These are phyloP conservation scores for Papilio polytes DNA, from an alignment of 1,140 invertebrate species.

Conservation along the genomic window DNA sequence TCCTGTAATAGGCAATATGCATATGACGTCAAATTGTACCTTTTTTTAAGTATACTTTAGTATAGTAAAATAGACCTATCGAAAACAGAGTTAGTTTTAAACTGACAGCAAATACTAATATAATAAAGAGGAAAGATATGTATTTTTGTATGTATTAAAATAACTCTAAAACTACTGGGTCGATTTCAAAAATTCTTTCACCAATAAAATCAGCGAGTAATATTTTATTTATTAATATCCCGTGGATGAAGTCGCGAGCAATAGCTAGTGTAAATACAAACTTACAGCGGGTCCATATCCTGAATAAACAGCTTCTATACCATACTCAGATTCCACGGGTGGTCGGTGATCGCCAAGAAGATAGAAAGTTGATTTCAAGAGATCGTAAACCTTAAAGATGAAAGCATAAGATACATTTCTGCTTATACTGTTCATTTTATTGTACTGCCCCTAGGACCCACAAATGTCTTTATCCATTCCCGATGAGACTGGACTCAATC, in stretches of 20 bases:
- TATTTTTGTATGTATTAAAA: too few species aligned
- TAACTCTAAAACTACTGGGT: too few species aligned
- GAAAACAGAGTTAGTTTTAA: neutral
- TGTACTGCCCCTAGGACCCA: neutral
- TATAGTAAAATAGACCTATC: neutral
- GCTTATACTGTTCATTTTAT: neutral
- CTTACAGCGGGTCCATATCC: conserved; percentile 37
- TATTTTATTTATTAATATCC: too few species aligned
- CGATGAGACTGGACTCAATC: neutral
- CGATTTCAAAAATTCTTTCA: too few species aligned
- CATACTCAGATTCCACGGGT: neutral
- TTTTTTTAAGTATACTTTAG: too few species aligned
- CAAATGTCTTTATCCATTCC: neutral
- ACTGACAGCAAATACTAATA: neutral
- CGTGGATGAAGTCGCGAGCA: too few species aligned
- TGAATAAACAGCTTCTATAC: conserved; percentile 13
- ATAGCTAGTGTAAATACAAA: neutral
- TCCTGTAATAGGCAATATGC: conserved; percentile 51
- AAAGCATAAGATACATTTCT: neutral
- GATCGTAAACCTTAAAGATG: conserved; percentile 56
- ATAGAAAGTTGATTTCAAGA: conserved; percentile 54
- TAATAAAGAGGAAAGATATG: too few species aligned
- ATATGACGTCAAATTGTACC: too few species aligned
- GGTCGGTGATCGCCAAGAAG: conserved; percentile 44
- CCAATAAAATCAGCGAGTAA: too few species aligned